A percentile compares a stretch with the other conserved stretches of the same genome.
phyloP scores from a whole-genome alignment of 2,888 invertebrate species.

The Eupsilia transversa region DNA sequence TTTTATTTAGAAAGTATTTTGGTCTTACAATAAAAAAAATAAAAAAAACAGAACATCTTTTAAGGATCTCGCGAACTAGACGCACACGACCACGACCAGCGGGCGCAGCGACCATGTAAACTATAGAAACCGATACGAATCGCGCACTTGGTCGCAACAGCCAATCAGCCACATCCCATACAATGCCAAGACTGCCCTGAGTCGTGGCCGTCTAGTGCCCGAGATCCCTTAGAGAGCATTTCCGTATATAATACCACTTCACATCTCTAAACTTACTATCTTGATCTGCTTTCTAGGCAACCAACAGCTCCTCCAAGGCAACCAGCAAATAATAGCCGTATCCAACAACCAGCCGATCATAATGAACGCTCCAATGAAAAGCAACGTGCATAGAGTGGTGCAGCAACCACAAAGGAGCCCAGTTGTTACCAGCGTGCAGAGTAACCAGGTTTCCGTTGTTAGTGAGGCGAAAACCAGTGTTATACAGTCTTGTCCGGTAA shows the following conservation, averaged over 20 bases:
- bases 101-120: too few relatives aligned
- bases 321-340: slow-evolving; percentile 84
- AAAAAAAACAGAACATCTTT: too few relatives aligned
- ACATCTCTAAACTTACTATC: neutral
- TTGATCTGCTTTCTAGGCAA: slow-evolving; percentile 66
- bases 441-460: slow-evolving; percentile 68
- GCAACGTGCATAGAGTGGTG: slow-evolving; percentile 79
- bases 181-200: too few relatives aligned
- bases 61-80: too few relatives aligned
- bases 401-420: slow-evolving; percentile 81
- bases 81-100: too few relatives aligned
- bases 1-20: neutral
- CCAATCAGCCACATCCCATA: too few relatives aligned
- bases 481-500: slow-evolving; percentile 78
- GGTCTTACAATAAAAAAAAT: too few relatives aligned
- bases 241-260: neutral
- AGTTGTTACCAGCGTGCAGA: slow-evolving; percentile 71
- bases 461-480: slow-evolving; percentile 78
- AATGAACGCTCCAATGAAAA: slow-evolving; percentile 83
- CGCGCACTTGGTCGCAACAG: too few relatives aligned
- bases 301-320: slow-evolving; percentile 80
- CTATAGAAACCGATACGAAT: too few relatives aligned
- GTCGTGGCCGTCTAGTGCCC: too few relatives aligned
- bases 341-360: slow-evolving; percentile 86
- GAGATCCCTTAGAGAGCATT: too few relatives aligned